These are phyloP conservation scores for Sarcophaga peregrina DNA, from an alignment of 1,140 invertebrate species.

Conservation along the genomic window DNA sequence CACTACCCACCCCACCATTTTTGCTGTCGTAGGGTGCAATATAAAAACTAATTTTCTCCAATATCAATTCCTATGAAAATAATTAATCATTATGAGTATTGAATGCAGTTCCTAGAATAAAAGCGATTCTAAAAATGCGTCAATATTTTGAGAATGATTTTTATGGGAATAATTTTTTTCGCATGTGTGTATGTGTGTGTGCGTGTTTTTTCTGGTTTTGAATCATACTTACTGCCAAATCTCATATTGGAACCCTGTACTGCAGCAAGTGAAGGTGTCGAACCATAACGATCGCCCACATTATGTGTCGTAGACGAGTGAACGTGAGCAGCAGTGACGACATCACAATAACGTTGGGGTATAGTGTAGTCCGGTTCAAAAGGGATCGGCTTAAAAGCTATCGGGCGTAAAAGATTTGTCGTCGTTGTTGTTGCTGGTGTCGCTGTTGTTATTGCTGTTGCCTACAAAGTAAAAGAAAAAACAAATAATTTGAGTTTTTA, in stretches of 20 bases:
- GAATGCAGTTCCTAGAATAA: too few species aligned
- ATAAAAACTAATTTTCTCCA: too few species aligned
- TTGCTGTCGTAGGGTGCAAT: too few species aligned
- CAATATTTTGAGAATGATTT: too few species aligned
- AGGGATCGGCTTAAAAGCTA: constrained; percentile 64
- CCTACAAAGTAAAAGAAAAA: constrained; percentile 17
- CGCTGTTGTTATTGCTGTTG: constrained; percentile 44
- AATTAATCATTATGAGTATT: too few species aligned
- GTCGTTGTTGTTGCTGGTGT: constrained; percentile 51
- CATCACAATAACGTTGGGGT: constrained; percentile 47
- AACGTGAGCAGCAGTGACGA: constrained; percentile 52
- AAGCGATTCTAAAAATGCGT: too few species aligned
- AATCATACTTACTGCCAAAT: constrained; percentile 62
- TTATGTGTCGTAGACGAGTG: background rate
- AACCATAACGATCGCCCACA: constrained; percentile 59
- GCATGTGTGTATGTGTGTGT: too few species aligned
- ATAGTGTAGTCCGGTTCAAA: constrained; percentile 65
- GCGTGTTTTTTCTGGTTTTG: too few species aligned
- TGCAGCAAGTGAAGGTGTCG: constrained; percentile 60
- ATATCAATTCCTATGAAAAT: too few species aligned
- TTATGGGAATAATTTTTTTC: too few species aligned
- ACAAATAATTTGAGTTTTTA: background rate
- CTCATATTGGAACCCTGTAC: constrained; percentile 51
- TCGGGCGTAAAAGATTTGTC: constrained; percentile 57
- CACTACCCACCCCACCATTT: too few species aligned